phyloP scores from a whole-genome alignment of 2,888 invertebrate species.

The Cylindroiulus punctatus region DNA sequence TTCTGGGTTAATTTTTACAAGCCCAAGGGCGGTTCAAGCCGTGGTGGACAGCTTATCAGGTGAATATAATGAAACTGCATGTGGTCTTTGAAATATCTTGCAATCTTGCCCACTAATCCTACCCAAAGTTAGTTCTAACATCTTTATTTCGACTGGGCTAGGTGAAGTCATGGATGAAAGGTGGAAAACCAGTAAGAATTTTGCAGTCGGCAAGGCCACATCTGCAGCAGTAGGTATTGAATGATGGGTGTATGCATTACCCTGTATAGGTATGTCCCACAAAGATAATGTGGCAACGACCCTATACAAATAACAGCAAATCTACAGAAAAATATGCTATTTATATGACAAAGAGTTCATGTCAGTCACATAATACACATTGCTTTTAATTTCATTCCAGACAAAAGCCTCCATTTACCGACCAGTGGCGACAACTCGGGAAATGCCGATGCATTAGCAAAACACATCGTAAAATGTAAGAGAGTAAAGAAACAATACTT shows the following conservation, averaged over 20 bases:
- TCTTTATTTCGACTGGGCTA: not conserved
- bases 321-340: no score
- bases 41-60: not conserved
- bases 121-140: not conserved
- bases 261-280: no score
- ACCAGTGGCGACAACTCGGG: slow-evolving; percentile 45
- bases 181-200: slow-evolving; percentile 3
- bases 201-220: slow-evolving; percentile 53
- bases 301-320: no score
- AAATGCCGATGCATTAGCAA: slow-evolving; percentile 50
- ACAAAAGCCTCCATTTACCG: not conserved
- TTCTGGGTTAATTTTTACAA: slow-evolving; percentile 51
- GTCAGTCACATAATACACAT: no score
- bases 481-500: not conserved
- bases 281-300: no score
- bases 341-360: not conserved
- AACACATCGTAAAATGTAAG: slow-evolving; percentile 47
- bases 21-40: slow-evolving; percentile 55
- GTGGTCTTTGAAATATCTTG: no score
- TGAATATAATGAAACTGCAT: not conserved
- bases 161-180: not conserved
- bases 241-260: not conserved
- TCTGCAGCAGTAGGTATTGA: slow-evolving; percentile 32
- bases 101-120: no score
- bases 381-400: slow-evolving; percentile 9